phyloP scores from a whole-genome alignment of 2,113 vertebrate species.

The Clarias magur region DNA sequence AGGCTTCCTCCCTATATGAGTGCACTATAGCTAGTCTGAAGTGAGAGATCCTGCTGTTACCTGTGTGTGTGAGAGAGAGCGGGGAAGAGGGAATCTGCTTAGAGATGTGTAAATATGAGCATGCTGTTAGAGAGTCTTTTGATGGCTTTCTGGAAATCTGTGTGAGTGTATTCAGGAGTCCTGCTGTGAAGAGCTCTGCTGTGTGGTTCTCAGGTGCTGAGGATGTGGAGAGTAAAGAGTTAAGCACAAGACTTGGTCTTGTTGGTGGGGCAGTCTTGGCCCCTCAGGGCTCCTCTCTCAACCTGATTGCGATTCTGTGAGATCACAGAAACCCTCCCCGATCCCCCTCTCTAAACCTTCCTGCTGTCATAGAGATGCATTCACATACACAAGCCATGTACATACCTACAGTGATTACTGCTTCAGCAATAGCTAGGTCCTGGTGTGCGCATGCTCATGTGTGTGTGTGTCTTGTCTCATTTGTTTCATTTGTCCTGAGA shows the following conservation, averaged over 20 bases:
- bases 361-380: slow-evolving; percentile 7
- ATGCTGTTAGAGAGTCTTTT: slow-evolving; percentile 40
- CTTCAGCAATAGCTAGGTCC: not conserved
- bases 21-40: slow-evolving; percentile 37
- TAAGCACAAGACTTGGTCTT: slow-evolving; percentile 67
- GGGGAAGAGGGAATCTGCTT: slow-evolving; percentile 25
- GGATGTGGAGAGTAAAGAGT: slow-evolving; percentile 57
- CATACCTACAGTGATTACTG: slow-evolving; percentile 43
- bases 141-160: slow-evolving; percentile 41
- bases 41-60: slow-evolving; percentile 37
- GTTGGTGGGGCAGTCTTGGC: slow-evolving; percentile 70
- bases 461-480: slow-evolving; percentile 37
- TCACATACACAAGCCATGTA: slow-evolving; percentile 28
- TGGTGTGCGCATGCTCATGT: not conserved
- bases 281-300: slow-evolving; percentile 69
- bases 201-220: slow-evolving; percentile 39
- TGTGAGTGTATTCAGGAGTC: slow-evolving; percentile 41
- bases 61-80: slow-evolving; percentile 34
- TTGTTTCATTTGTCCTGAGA: not conserved
- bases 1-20: slow-evolving; percentile 41
- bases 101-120: slow-evolving; percentile 36
- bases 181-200: slow-evolving; percentile 54
- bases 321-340: slow-evolving; percentile 64
- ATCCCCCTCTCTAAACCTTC: not conserved
- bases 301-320: slow-evolving; percentile 72